Base-by-base conservation (phyloP, 2,113 vertebrate species). In the Stegastes partitus region DNA sequence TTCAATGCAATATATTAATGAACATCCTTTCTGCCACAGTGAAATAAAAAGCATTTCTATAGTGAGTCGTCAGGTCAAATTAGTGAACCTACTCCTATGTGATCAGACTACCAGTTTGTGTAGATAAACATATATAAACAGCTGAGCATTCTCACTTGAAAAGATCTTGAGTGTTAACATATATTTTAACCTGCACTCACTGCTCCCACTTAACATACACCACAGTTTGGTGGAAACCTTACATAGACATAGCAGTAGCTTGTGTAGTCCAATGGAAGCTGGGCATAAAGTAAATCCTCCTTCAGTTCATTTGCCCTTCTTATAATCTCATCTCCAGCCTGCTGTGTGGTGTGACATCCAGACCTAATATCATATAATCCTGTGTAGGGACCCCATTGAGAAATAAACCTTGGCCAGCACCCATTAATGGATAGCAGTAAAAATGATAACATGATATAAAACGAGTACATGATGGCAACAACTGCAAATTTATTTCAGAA, bases 401-500 rank as follows among this genome's bases (percentile, higher is more conserved):
- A 82, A 68, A 90, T 90, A 86, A 83, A 93, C 25, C 78, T 37
- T 1, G 9, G 78, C 79, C 71, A 72, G 57, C 9, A 12, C 61
- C 53, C 54, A 71, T 90, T 91, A 81, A 89, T 55, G 68, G 72
- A 23, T 49, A 73, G 57, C 77, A 69, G 58, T 91, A 84, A 88
- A 93, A 90, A 42, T 79, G 59, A 86, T 91, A 84, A 58, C 62
- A n/a, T 64, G 62, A 63, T 73, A 84, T 79, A 87, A 84, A 89
- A 87, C 50, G 14, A 65, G n/a, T 14, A 61, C 75, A 86, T 84
- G 55, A 83, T 58, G 68, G 77, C 50, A 78, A 79, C 42, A 45
- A 77, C 59, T 57, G 72, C 53, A 55, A 70, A 79, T 84, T 51
- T 63, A 73, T 85, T 69, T 74, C 54, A 19, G 31, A 42, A 44